Percentiles rank a stretch among this genome's conserved stretches.
Conservation (phyloP, 1,140 invertebrate genomes). For the Lanistes nyassanus region DNA sequence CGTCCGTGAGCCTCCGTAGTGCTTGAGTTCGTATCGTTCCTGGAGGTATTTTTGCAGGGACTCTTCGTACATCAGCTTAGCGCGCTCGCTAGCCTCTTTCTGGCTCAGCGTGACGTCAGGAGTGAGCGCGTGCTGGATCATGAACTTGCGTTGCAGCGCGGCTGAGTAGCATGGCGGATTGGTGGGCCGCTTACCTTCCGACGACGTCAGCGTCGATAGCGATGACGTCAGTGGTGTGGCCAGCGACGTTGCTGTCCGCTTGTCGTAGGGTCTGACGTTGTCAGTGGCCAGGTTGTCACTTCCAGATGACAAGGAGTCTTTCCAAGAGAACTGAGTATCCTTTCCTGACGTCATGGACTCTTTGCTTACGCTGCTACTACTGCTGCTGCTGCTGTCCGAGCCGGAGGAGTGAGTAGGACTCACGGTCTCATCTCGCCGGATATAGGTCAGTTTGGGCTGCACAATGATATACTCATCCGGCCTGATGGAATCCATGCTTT, state of each 20-base stretch:
- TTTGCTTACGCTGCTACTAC: not conserved
- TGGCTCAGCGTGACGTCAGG: conserved; percentile 57
- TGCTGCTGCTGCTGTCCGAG: conserved; percentile 5
- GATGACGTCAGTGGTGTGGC: not conserved
- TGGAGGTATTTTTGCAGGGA: conserved; percentile 61
- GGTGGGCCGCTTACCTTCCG: conserved; percentile 32
- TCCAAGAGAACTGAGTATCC: not conserved
- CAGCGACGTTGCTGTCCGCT: not conserved
- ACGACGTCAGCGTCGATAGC: conserved; percentile 15
- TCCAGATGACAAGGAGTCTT: conserved; percentile 6
- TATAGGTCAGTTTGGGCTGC: not conserved
- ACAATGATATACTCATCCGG: conserved; percentile 23
- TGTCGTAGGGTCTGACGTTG: no score
- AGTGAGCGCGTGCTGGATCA: conserved; percentile 47
- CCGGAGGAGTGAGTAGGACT: conserved; percentile 12
- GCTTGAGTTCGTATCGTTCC: conserved; percentile 41
- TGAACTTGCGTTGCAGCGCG: conserved; percentile 54
- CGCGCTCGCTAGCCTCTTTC: conserved; percentile 59
- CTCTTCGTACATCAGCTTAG: conserved; percentile 66
- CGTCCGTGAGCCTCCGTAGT: not conserved
- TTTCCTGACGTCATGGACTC: not conserved
- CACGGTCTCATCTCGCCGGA: not conserved
- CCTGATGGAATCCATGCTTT: conserved; percentile 26
- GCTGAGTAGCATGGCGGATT: conserved; percentile 59
- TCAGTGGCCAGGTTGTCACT: no score